These are phyloP conservation scores for Coluber constrictor DNA, from an alignment of 2,797 vertebrate genomes.

Conservation along the genomic window DNA sequence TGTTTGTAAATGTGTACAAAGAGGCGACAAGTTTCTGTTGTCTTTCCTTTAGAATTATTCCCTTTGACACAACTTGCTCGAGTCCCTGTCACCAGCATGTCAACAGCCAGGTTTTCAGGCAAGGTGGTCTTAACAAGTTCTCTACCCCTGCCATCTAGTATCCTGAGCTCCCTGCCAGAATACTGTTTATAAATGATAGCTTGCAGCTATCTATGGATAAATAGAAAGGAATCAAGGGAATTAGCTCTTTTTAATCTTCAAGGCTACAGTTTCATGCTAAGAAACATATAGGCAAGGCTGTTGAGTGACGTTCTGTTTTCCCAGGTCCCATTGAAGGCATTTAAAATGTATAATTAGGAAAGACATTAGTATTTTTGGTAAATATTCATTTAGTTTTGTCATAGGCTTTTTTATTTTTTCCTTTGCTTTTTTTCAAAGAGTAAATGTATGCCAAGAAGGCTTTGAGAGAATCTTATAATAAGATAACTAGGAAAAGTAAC, in stretches of 20 bases:
- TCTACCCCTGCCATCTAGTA: conserved; percentile 60
- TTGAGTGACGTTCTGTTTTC: conserved; percentile 45
- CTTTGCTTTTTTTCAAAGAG: neutral
- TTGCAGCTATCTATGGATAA: conserved; percentile 67
- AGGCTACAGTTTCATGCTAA: conserved; percentile 59
- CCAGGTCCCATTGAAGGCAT: conserved; percentile 25
- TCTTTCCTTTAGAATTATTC: conserved; percentile 73
- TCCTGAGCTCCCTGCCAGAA: conserved; percentile 59
- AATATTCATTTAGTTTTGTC: neutral
- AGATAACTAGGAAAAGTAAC: neutral
- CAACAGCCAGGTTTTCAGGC: conserved; percentile 76
- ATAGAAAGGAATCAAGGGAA: conserved; percentile 58
- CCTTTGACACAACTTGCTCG: conserved; percentile 75
- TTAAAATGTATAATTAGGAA: neutral
- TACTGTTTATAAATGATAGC: conserved; percentile 78
- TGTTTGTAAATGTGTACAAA: conserved; percentile 65
- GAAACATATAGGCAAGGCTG: conserved; percentile 56
- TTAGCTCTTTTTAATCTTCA: conserved; percentile 37
- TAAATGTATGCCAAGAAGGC: neutral
- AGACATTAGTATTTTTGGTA: conserved; percentile 11
- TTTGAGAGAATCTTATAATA: neutral
- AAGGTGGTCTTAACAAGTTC: conserved; percentile 67
- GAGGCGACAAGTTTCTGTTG: conserved; percentile 73
- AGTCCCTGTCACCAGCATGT: conserved; percentile 71
- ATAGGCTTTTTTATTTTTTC: neutral